Conservation (phyloP, 2,797 vertebrate species). For the Centroberyx gerrardi region DNA sequence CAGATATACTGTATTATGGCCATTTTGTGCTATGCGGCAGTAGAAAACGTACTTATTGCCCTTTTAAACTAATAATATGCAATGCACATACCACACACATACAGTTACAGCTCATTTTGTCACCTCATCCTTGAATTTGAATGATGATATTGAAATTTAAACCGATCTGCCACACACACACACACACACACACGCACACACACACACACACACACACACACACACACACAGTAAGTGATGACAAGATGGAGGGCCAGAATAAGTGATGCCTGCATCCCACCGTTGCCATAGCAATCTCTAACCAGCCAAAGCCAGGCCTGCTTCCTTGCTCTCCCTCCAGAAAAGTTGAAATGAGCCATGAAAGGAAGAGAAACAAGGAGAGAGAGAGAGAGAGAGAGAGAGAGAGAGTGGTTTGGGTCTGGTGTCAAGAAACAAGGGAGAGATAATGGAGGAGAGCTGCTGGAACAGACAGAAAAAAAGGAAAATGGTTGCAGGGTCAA, state of each 20-base stretch:
- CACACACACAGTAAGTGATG: constrained; percentile 9
- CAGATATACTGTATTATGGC: too few species aligned
- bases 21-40: too few species aligned
- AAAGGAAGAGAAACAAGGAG: constrained; percentile 21
- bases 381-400: constrained; percentile 3
- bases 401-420: neutral
- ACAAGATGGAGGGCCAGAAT: constrained; percentile 13
- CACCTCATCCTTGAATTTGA: too few species aligned
- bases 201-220: constrained; percentile 25
- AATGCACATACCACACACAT: too few species aligned
- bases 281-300: constrained; percentile 31
- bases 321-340: constrained; percentile 7
- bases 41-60: too few species aligned
- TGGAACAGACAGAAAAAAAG: too few species aligned
- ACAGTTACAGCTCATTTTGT: too few species aligned
- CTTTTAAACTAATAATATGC: too few species aligned
- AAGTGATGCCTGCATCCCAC: constrained; percentile 5
- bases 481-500: neutral
- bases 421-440: neutral
- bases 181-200: constrained; percentile 18
- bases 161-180: too few species aligned
- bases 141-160: too few species aligned
- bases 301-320: neutral
- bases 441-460: neutral
- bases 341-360: constrained; percentile 45